These are phyloP conservation scores for Narcine bancroftii DNA, from an alignment of 2,113 vertebrate species.

Conservation along the genomic window DNA sequence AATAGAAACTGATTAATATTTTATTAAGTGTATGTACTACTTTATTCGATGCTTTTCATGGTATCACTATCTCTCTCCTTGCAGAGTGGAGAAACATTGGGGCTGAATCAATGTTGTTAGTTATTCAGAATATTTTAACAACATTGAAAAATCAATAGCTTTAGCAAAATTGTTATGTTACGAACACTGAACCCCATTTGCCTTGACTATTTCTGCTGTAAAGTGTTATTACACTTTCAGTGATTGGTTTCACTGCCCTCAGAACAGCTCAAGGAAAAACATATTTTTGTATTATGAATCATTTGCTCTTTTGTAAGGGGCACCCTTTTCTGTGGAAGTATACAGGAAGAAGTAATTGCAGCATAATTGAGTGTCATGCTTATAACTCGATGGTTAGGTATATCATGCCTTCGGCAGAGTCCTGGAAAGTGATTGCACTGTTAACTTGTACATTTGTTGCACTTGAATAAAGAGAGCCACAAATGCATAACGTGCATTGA, in stretches of 20 bases:
- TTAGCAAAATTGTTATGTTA: background rate
- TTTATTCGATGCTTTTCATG: background rate
- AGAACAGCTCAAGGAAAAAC: background rate
- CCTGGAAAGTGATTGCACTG: background rate
- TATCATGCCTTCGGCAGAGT: background rate
- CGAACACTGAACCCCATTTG: background rate
- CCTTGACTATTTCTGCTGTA: background rate
- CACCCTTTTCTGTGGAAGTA: background rate
- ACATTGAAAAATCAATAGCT: conserved; percentile 5
- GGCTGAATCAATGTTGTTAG: background rate
- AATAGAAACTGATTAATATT: conserved; percentile 4
- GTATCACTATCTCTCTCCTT: background rate
- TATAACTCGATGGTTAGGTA: background rate
- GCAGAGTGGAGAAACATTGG: background rate
- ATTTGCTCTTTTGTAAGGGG: background rate
- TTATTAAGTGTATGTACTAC: background rate
- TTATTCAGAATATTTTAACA: background rate
- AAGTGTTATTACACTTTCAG: background rate
- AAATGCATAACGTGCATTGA: conserved; percentile 28
- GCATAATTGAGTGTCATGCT: background rate
- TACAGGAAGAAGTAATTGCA: background rate
- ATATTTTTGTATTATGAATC: background rate
- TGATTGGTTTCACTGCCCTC: background rate
- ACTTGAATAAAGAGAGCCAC: conserved; percentile 32
- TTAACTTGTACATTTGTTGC: background rate